Base-by-base conservation (phyloP, 2,888 invertebrate genomes). In the Polydrusus cervinus region DNA sequence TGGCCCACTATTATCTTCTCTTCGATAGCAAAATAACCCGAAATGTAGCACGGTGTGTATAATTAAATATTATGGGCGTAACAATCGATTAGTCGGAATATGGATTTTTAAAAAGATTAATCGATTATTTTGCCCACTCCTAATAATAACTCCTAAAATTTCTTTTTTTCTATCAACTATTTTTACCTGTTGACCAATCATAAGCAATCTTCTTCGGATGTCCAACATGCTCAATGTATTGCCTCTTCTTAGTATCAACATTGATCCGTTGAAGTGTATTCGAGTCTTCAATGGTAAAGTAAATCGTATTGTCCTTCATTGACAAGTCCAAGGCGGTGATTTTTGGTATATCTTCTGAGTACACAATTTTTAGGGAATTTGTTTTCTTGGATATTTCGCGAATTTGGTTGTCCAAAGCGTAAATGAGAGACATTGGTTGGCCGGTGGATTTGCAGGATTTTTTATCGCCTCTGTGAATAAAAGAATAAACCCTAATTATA, bases 391-490 rank as follows among this genome's bases (percentile, higher is more conserved):
- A 86, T 3, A 91, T 83, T 49, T 90, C 89, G 0, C 91, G 88
- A 13, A 93, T 89, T 34, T 90, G 89, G 83, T 90, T 89, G 14
- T 89, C 89, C 0, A 89, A 87, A 20, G 89, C 86, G 83, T 90
- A 92, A 1, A 92, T 80, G 0, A 92, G 80, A 0, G 89, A 87
- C 86, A 90, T 88, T 13, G 88, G 87, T 7, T 89, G 88, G 68
- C 90, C 89, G 0, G 88, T 84, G 1, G 93, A 92, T 85, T 94
- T 94, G 86, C 94, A 94, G 0, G 92, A 90, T 14, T 88, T 88
- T 60, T 89, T 90, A 83, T 94, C 92, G 0, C 88, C 82, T 66
- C 91, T 91, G 80, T 81, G 82, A 82, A 13, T 16, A 20, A 45
- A 60, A 47, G 34, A 38, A 38, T 66, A 53, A 53, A 30, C n/a